Base-by-base conservation (phyloP, 2,797 vertebrate genomes). In the Erpetoichthys calabaricus region DNA sequence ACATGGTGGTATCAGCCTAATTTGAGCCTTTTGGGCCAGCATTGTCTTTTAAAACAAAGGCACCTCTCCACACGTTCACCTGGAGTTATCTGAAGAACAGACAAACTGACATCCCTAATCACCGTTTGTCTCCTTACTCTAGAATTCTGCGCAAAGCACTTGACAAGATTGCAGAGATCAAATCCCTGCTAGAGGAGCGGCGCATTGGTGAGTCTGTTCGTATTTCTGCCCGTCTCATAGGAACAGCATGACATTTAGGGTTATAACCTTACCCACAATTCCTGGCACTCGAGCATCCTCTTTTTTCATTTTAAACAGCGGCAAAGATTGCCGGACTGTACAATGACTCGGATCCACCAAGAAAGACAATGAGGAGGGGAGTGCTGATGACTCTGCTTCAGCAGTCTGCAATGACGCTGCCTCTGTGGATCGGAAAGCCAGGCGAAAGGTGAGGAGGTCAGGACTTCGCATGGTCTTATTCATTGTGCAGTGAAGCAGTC, bases 361-460 rank as follows among this genome's bases (percentile, higher is more conserved):
- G 89, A 62, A 94, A 93, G 74, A 95, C 90, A 47, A 95, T 95
- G 92, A 74, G 91, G 44, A 82, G 92, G 4, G 92, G 90, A 1
- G 92, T 95, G 53, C 76, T 95, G 62, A 95, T 95, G 92, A 95
- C 91, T 0, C 80, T 95, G 2, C 84, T 94, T 3, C 92, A 95
- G 68, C 92, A 95, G 80, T 93, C 91, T 0, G 92, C 92, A 74
- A 93, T 95, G 91, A 94, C 92, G 0, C 82, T 95, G 6, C 91
- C 92, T 0, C 79, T 94, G 61, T 95, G 92, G 92, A 95, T 95
- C 3, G 91, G 92, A 56, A 94, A 94, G 63, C 92, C 92, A 0
- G 91, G 90, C 6, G 91, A 95, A 59, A 88, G 83, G 86, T 88
- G 65, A 53, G 51, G 44, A 5, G n/a, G 25, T 25, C 25, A 25